Evolutionary conservation across 2,888 invertebrate genomes (phyloP).

Genomic region (Leuctra nigra): DNA sequence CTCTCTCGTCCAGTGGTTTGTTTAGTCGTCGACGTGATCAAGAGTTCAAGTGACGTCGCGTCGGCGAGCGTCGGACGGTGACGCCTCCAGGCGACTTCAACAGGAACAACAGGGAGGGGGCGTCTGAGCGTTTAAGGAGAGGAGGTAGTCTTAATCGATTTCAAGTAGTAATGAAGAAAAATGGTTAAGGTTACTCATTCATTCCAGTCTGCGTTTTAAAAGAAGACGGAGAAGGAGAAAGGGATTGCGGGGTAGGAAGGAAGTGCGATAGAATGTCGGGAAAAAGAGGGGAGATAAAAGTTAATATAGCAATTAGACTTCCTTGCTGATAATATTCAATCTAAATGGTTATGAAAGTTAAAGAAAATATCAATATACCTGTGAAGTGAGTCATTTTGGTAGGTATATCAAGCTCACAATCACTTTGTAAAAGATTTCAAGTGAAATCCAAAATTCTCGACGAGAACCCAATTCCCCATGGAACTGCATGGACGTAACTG

Average conservation of each 20-base stretch:
- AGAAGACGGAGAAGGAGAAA: not conserved
- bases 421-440: too few species aligned
- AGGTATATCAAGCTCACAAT: too few species aligned
- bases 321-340: not conserved
- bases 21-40: slow-evolving; percentile 7
- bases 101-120: not conserved
- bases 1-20: slow-evolving; percentile 4
- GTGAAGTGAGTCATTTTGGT: too few species aligned
- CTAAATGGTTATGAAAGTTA: too few species aligned
- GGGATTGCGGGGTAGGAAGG: not conserved
- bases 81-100: not conserved
- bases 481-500: not conserved
- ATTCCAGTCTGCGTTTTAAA: not conserved
- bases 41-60: slow-evolving; percentile 3
- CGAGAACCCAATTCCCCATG: not conserved
- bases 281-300: not conserved
- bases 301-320: not conserved
- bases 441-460: too few species aligned
- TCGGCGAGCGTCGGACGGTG: not conserved
- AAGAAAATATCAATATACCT: too few species aligned
- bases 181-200: slow-evolving; percentile 5
- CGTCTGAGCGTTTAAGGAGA: not conserved
- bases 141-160: slow-evolving; percentile 10
- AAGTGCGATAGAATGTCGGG: not conserved
- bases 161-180: slow-evolving; percentile 12